Evolutionary conservation across 1,140 invertebrate genomes (phyloP), one percentile per base, ranked within the genome.

Genomic region (Tetraneura akinire): DNA sequence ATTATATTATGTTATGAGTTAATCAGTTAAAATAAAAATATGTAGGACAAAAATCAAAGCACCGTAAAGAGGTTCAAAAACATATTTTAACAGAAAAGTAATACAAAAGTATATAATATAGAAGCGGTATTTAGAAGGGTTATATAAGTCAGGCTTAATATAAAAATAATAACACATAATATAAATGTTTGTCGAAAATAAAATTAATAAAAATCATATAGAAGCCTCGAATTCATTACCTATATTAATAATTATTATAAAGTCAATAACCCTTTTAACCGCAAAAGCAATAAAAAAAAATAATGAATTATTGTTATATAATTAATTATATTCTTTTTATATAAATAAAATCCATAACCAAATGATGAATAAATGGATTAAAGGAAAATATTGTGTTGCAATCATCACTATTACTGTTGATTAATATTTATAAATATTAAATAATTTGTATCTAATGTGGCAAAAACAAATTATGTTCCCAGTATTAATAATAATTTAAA

Each of bases 21-120:
- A n/a, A 37, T 37, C 3, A 37, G 29, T 71, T 11, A 51, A 49
- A 70, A 71, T 3, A 68, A 71, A n/a, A n/a, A n/a, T n/a, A n/a
- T n/a, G n/a, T n/a, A 60, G 37, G 47, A 47, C 55, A 78, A 78
- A 78, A 78, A 78, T 78, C 74, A 78, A 78, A 78, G 74, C 74
- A 78, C 74, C 74, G 14, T 47, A 78, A 62, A 74, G 45, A 62
- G 13, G n/a, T 78, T 60, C 26, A 60, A 45, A 26, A 62, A 60
- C 0, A 62, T 47, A 23, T 45, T 45, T 13, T 29, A 51, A 71
- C 68, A 71, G 47, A 71, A 71, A 71, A 71, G 45, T 71, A 51
- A 71, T 71, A 71, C 68, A 29, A 71, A 71, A 71, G 51, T 29
- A 71, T 13, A 26, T 71, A 51, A 51, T n/a, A 29, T 29, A 26